Evolutionary conservation across 2,113 vertebrate genomes (phyloP).

Genomic region (Forbesichthys papilliferus): DNA sequence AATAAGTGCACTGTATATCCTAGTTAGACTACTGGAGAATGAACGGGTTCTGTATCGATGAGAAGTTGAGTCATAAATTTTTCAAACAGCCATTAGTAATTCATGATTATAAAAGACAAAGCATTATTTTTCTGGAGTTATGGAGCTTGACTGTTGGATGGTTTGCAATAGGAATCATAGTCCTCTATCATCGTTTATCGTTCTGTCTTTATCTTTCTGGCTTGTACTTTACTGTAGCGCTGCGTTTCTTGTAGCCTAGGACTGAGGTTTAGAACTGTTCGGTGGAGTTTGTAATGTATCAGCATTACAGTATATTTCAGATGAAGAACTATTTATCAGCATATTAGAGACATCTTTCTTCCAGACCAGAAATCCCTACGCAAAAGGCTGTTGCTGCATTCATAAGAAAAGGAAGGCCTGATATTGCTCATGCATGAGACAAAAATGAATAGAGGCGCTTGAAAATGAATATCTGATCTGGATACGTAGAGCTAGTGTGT

Average conservation of each 20-base stretch:
- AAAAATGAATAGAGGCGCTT: constrained; percentile 7
- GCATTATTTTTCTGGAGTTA: constrained; percentile 34
- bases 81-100: constrained; percentile 32
- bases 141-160: constrained; percentile 28
- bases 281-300: neutral
- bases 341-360: no score
- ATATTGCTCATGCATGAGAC: neutral
- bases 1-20: no score
- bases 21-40: neutral
- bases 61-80: constrained; percentile 41
- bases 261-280: neutral
- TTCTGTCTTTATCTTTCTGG: neutral
- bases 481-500: no score
- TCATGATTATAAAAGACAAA: constrained; percentile 41
- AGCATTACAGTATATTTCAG: neutral
- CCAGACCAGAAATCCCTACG: no score
- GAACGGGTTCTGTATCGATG: constrained; percentile 39
- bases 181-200: neutral
- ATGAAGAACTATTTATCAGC: no score
- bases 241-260: neutral
- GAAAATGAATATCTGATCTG: no score
- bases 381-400: no score
- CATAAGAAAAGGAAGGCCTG: neutral
- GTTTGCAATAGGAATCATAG: constrained; percentile 10
- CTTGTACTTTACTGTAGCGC: neutral